Base-by-base conservation (phyloP, 2,797 vertebrate genomes). In the Rhinella marina region DNA sequence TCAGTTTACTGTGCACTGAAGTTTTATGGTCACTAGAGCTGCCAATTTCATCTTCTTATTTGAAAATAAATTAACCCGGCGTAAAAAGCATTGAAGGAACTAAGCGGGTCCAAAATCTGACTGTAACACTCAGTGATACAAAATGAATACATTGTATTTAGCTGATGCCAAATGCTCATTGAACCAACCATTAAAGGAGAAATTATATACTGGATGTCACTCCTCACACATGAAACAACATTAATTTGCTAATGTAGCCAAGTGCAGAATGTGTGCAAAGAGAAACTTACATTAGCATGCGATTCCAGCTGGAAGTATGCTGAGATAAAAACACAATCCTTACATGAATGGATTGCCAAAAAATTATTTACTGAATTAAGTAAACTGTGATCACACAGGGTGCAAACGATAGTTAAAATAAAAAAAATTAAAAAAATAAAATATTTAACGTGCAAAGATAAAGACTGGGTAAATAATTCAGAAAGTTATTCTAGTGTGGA, bases 91-190 rank as follows among this genome's bases (percentile, higher is more conserved):
- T 77, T 25, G 23, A 0, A 17, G 27, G 14, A 73, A 48, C 32
- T 19, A 21, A 73, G 17, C 29, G 0, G 9, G 70, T 14, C 48
- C n/a, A 13, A 77, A 77, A 77, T 48, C 75, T 16, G 75, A 54
- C 75, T 77, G 48, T 54, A 77, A 77, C 50, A 54, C 50, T 77
- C 23, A 52, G 50, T 54, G 75, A 77, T 77, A 6, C 50, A 52
- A 77, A 77, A 77, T 77, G n/a, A 77, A 77, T 52, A 54, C 50
- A 52, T 25, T 80, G 78, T 80, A 80, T 59, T 80, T 27, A 80
- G 10, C 8, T 5, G 6, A 80, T 80, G 27, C 57, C 78, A 61
- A 59, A 54, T 27, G 52, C 29, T 57, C 25, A 78, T 41, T 80
- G 57, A 80, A 41, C 16, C 78, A 32, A 32, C 27, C n/a, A 59